Evolutionary conservation across 2,113 vertebrate species (phyloP).

Genomic region (Sprattus sprattus): DNA sequence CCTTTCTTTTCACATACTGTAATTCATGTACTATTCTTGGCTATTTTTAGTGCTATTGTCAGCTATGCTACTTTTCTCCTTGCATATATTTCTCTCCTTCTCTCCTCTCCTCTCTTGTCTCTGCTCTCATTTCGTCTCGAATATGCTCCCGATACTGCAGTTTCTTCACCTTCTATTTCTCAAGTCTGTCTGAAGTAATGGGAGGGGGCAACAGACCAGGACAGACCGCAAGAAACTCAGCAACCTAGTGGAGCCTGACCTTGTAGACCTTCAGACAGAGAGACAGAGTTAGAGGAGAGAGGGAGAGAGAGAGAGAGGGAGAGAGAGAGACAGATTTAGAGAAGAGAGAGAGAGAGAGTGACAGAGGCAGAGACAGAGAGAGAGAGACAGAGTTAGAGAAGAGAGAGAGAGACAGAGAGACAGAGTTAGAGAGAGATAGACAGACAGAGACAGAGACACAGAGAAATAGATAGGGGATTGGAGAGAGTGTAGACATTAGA

Average conservation of each 20-base stretch:
- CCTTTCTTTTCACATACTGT: background rate
- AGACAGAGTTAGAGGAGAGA: background rate
- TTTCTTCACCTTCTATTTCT: background rate
- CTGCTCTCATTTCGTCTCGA: background rate
- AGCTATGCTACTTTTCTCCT: background rate
- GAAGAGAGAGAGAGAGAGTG: background rate
- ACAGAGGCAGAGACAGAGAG: slow-evolving; percentile 5
- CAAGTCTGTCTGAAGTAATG: background rate
- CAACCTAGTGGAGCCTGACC: background rate
- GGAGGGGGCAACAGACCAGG: background rate
- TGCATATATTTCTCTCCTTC: background rate
- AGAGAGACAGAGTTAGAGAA: background rate
- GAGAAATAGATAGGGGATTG: background rate
- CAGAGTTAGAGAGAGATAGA: background rate
- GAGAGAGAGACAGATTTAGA: slow-evolving; percentile 17
- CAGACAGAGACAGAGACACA: background rate
- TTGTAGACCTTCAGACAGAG: background rate
- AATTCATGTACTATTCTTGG: background rate
- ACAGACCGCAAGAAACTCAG: background rate
- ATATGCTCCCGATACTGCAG: background rate
- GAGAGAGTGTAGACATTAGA: background rate
- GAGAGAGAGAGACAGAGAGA: background rate
- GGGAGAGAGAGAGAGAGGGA: background rate
- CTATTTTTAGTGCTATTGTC: background rate
- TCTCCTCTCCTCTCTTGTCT: background rate